These are phyloP conservation scores for Anarhynchus alexandrinus DNA, from an alignment of 2,113 vertebrate species.

Conservation along the genomic window DNA sequence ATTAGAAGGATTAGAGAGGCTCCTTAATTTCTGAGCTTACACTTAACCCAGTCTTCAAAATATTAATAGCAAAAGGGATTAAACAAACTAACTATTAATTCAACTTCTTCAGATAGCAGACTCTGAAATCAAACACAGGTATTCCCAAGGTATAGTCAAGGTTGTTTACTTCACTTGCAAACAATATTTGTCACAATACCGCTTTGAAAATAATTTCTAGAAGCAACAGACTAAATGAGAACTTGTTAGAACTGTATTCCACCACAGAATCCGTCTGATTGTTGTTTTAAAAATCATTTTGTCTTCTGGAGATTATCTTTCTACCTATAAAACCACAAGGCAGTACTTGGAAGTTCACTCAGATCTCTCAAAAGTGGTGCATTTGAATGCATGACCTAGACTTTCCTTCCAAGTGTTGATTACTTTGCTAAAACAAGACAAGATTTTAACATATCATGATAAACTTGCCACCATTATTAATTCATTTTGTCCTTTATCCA, in stretches of 20 bases:
- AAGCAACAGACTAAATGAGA: not conserved
- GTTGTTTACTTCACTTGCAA: not conserved
- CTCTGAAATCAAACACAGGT: not conserved
- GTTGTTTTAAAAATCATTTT: not conserved
- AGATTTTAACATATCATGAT: not conserved
- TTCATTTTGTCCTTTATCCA: not conserved
- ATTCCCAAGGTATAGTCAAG: not conserved
- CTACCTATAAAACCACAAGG: not conserved
- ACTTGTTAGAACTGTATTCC: not conserved
- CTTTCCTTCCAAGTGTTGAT: not conserved
- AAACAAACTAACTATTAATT: slow-evolving; percentile 20
- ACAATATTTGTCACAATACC: not conserved
- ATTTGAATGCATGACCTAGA: not conserved
- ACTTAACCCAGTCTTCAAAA: slow-evolving; percentile 35
- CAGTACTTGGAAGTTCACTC: not conserved
- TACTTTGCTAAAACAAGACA: not conserved
- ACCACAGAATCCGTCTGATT: not conserved
- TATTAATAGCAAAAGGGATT: slow-evolving; percentile 9
- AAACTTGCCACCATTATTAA: not conserved
- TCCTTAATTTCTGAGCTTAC: slow-evolving; percentile 12
- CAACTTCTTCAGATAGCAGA: slow-evolving; percentile 3
- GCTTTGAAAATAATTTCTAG: not conserved
- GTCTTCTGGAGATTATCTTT: not conserved
- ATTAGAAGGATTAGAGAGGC: not conserved
- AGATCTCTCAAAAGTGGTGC: not conserved